Evolutionary conservation across 1,140 invertebrate genomes (phyloP), one percentile per base, ranked within the genome.

Genomic region (Zaprionus ghesquierei): DNA sequence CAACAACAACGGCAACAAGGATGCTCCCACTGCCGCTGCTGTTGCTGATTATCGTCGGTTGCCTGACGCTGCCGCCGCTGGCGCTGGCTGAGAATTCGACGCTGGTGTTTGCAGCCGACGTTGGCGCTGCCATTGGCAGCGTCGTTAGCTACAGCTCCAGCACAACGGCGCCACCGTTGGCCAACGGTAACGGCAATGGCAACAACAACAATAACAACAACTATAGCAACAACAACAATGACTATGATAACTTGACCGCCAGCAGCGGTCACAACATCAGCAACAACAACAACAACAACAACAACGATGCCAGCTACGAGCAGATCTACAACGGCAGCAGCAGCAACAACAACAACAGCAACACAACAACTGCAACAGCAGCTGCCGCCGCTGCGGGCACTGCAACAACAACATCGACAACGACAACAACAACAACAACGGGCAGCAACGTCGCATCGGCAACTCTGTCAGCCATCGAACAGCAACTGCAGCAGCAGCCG

Each of bases 251-350:
- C 35, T n/a, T 41, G 35, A 41, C 22, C n/a, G 50, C 50, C n/a
- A 23, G 27, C 44, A 61, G 38, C 41, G 56, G 20, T 25, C 38
- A n/a, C 50, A 50, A 51, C 60, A 59, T 15, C 62, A 64, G 15
- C 70, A 31, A 9, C 70, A 50, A 2, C 49, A 63, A 51, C 46
- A 75, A 79, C 22, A 72, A 54, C 56, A 65, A 33, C 68, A 56
- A 68, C 75, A 71, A 65, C 68, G 63, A 79, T 27, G 46, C 61
- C 31, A 87, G 75, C 69, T 44, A 79, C 29, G 68, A 84, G 59
- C 69, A 75, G 18, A 77, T 51, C 50, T 53, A 23, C 56, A 66
- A 54, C 55, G 35, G 15, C 53, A 54, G 25, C 20, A 25, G 18
- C 51, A 61, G 60, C 63, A 60, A 23, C 66, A 56, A 27, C 18